Conservation (phyloP, 1,140 invertebrate genomes). For the Apocrypta bakeri region DNA sequence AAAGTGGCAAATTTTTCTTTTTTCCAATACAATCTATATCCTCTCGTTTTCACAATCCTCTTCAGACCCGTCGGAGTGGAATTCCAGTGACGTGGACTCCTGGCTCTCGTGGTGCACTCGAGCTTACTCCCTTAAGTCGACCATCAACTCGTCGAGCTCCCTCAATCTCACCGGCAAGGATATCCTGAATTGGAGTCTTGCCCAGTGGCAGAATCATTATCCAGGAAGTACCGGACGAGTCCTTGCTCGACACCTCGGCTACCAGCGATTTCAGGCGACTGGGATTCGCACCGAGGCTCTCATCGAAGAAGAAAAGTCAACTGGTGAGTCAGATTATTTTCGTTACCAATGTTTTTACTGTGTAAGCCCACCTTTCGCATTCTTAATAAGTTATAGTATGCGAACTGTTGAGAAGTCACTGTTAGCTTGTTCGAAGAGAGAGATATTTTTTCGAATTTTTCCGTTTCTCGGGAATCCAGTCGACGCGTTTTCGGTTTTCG, state of each 20-base stretch:
- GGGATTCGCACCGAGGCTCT: conserved; percentile 61
- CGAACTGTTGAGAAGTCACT: not conserved
- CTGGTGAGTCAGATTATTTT: conserved; percentile 58
- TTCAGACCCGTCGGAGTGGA: conserved; percentile 80
- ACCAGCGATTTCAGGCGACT: conserved; percentile 64
- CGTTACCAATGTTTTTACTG: not conserved
- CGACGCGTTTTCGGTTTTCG: too few relatives aligned
- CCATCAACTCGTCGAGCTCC: not conserved
- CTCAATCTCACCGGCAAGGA: conserved; percentile 41
- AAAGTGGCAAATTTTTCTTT: too few relatives aligned
- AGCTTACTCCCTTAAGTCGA: conserved; percentile 75
- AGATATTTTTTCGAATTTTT: not conserved
- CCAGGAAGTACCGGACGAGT: conserved; percentile 50
- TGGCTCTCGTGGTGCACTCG: conserved; percentile 81
- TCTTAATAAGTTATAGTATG: not conserved
- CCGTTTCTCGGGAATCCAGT: not conserved
- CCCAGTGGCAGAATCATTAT: conserved; percentile 14
- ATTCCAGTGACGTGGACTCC: conserved; percentile 75
- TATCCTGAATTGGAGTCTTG: conserved; percentile 31
- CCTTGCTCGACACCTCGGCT: conserved; percentile 65
- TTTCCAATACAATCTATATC: too few relatives aligned
- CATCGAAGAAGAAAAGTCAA: conserved; percentile 57
- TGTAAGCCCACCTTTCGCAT: conserved; percentile 31
- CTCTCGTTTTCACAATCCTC: not conserved
- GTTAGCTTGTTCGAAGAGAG: not conserved